Conservation (phyloP, 2,888 invertebrate species). For the Amorpha juglandis region DNA sequence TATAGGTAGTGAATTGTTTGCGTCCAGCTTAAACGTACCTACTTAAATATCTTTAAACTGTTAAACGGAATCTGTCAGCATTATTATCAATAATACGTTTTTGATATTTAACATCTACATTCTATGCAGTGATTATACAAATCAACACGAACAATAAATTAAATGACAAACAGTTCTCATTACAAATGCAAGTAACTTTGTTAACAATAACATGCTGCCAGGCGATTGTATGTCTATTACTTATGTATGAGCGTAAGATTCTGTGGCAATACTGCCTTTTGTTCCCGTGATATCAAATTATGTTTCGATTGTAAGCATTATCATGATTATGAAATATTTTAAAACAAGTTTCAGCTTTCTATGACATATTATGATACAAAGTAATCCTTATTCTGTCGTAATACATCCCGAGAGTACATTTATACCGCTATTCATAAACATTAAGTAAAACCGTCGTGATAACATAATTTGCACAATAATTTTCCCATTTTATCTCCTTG, state of each 20-base stretch:
- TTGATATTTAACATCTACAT: slow-evolving; percentile 22
- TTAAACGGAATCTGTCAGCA: slow-evolving; percentile 5
- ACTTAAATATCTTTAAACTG: neutral
- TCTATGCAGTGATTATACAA: slow-evolving; percentile 1
- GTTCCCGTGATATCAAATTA: neutral
- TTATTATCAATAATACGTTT: slow-evolving; percentile 5
- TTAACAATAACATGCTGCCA: slow-evolving; percentile 22
- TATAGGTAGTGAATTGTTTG: slow-evolving; percentile 27
- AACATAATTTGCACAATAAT: slow-evolving; percentile 25
- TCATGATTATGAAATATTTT: neutral
- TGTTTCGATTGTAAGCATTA: neutral
- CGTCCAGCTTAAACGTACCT: slow-evolving; percentile 23
- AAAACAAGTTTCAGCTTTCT: neutral
- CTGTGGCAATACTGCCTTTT: slow-evolving; percentile 7
- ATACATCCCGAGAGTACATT: no score
- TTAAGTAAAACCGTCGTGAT: neutral
- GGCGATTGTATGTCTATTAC: slow-evolving; percentile 15
- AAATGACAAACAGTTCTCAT: slow-evolving; percentile 21
- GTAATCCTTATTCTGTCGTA: neutral
- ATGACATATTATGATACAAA: neutral
- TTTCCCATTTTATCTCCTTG: slow-evolving; percentile 23
- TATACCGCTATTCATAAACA: neutral
- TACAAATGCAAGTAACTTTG: slow-evolving; percentile 25
- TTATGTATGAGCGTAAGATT: neutral
- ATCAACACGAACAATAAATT: slow-evolving; percentile 20